A percentile compares a stretch with the other conserved stretches of the same genome.
Evolutionary conservation across 2,113 vertebrate genomes (phyloP).

Genomic region (Scortum barcoo): DNA sequence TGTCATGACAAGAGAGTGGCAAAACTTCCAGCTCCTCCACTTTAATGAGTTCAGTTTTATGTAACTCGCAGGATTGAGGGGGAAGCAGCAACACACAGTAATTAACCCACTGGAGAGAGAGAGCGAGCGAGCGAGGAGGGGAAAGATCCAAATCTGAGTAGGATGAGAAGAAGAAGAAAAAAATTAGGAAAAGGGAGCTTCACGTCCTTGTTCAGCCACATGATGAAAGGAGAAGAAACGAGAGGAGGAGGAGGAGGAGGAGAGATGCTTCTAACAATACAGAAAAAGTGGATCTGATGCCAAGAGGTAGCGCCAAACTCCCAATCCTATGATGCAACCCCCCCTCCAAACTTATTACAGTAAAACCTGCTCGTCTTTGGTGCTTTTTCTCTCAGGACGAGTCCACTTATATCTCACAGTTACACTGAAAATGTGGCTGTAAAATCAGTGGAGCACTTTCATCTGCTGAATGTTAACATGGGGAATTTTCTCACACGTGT

Average conservation of each 20-base stretch:
- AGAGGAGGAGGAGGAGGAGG: conserved; percentile 30
- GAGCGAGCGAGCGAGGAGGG: background rate
- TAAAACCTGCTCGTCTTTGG: conserved; percentile 32
- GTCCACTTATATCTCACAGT: conserved; percentile 6
- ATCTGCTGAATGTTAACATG: background rate
- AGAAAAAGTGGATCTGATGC: conserved; percentile 53
- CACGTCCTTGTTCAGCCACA: conserved; percentile 42
- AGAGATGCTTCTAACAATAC: conserved; percentile 53
- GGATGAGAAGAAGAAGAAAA: conserved; percentile 27
- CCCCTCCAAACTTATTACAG: conserved; percentile 19
- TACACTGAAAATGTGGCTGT: background rate
- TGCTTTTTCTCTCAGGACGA: conserved; percentile 11
- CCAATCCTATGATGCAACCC: conserved; percentile 44
- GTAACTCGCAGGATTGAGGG: conserved; percentile 57
- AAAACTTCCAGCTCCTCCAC: conserved; percentile 52
- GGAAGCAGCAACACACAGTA: conserved; percentile 53
- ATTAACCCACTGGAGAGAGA: conserved; percentile 65
- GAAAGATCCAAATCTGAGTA: conserved; percentile 36
- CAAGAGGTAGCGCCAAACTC: conserved; percentile 31
- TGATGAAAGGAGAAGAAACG: conserved; percentile 65
- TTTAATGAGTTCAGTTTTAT: conserved; percentile 61
- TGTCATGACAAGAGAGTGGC: conserved; percentile 15
- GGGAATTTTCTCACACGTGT: too few species aligned
- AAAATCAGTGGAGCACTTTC: background rate
- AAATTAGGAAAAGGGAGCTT: background rate